Conservation (phyloP, 2,888 invertebrate species). For the Herminia tarsipennalis region DNA sequence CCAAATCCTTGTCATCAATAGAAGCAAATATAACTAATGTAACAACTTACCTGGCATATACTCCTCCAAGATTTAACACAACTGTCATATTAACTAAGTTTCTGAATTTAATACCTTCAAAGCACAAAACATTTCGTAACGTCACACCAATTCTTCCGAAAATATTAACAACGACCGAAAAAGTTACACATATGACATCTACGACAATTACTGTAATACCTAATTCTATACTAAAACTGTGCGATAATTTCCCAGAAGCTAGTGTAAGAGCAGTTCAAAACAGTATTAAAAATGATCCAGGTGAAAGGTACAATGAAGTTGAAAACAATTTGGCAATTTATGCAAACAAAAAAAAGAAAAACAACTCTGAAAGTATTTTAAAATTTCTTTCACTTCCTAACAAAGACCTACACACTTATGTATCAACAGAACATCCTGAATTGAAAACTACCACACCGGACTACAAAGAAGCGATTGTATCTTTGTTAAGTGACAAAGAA, state of each 20-base stretch:
- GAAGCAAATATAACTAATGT: too few species aligned
- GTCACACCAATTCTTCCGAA: background rate
- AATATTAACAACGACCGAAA: background rate
- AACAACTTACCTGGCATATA: too few species aligned
- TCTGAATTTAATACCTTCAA: too few species aligned
- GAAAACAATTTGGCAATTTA: background rate
- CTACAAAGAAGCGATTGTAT: slow-evolving; percentile 5
- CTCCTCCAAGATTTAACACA: too few species aligned
- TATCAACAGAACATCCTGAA: slow-evolving; percentile 18
- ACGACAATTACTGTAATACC: too few species aligned
- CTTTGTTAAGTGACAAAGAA: slow-evolving; percentile 31
- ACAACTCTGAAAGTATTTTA: background rate
- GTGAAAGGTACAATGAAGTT: too few species aligned
- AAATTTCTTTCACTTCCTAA: slow-evolving; percentile 8
- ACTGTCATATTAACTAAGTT: too few species aligned
- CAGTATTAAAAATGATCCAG: too few species aligned
- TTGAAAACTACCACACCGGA: slow-evolving; percentile 4
- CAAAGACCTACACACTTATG: slow-evolving; percentile 4
- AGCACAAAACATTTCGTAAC: background rate
- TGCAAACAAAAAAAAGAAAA: background rate
- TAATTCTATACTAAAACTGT: too few species aligned
- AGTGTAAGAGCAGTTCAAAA: too few species aligned
- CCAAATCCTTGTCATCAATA: too few species aligned
- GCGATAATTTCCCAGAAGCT: too few species aligned
- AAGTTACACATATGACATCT: background rate